Conservation (phyloP, 1,140 invertebrate genomes). For the Diorhabda elongata region DNA sequence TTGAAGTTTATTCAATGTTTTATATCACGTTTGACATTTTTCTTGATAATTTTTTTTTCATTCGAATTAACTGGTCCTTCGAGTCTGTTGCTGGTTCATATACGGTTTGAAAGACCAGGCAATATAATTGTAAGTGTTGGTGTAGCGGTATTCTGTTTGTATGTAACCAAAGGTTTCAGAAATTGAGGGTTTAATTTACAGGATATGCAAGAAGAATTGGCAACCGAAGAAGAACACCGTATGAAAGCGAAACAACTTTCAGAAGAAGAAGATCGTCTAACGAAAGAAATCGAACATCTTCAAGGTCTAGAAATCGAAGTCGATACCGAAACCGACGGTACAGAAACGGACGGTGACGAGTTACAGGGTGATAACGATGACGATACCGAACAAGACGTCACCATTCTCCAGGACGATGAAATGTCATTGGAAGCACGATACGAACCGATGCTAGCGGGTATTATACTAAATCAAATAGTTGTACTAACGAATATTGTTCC, state of each 20-base stretch:
- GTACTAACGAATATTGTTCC: conserved; percentile 8
- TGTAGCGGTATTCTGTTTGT: too few species aligned
- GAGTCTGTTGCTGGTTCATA: too few species aligned
- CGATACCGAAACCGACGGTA: conserved; percentile 77
- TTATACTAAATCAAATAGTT: background rate
- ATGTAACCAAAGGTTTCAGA: background rate
- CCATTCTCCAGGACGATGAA: conserved; percentile 33
- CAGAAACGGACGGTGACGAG: conserved; percentile 64
- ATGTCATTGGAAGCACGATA: conserved; percentile 59
- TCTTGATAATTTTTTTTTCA: too few species aligned
- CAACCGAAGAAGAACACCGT: conserved; percentile 45
- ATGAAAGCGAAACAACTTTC: conserved; percentile 57
- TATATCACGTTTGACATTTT: too few species aligned
- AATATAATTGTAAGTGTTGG: too few species aligned
- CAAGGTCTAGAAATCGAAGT: conserved; percentile 77
- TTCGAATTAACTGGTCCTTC: too few species aligned
- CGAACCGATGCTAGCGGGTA: conserved; percentile 64
- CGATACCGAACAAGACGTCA: conserved; percentile 20
- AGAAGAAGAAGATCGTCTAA: conserved; percentile 75
- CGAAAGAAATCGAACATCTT: conserved; percentile 74
- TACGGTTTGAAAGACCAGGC: too few species aligned
- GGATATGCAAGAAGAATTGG: conserved; percentile 43
- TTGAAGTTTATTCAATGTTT: too few species aligned
- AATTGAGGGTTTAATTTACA: background rate
- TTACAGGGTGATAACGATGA: conserved; percentile 54